Conservation (phyloP, 2,113 vertebrate species). For the Corvus hawaiiensis region DNA sequence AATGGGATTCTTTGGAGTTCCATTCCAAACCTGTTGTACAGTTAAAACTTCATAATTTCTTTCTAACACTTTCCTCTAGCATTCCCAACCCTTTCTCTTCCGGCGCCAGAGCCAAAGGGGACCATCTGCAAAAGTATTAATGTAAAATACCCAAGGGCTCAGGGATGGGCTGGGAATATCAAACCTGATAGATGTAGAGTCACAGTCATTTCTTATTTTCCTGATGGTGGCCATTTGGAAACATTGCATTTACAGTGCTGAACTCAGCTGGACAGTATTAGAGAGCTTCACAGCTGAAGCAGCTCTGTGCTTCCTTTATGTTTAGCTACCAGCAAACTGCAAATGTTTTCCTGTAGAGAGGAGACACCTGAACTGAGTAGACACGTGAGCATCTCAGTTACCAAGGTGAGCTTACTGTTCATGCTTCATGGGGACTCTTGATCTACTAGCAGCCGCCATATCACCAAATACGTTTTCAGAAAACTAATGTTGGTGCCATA, state of each 20-base stretch:
- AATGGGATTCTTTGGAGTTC: constrained; percentile 21
- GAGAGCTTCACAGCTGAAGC: neutral
- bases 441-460: neutral
- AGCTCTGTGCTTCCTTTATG: neutral
- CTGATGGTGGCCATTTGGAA: neutral
- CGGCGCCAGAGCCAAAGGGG: neutral
- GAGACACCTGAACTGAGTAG: neutral
- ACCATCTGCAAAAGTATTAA: neutral
- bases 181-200: neutral
- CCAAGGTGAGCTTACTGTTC: neutral
- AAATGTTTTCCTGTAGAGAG: neutral
- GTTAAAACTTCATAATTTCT: neutral
- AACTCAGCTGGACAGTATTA: neutral
- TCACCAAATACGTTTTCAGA: neutral
- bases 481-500: neutral
- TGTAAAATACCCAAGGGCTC: neutral
- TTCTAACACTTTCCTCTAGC: neutral
- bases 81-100: neutral
- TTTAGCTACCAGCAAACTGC: neutral
- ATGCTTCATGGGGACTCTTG: neutral
- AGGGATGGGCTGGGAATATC: neutral
- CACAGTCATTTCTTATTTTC: neutral
- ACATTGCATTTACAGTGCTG: neutral
- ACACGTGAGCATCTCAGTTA: neutral
- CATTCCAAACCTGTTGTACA: neutral